Conservation (phyloP, 2,888 invertebrate species). For the Smittia sp. region DNA sequence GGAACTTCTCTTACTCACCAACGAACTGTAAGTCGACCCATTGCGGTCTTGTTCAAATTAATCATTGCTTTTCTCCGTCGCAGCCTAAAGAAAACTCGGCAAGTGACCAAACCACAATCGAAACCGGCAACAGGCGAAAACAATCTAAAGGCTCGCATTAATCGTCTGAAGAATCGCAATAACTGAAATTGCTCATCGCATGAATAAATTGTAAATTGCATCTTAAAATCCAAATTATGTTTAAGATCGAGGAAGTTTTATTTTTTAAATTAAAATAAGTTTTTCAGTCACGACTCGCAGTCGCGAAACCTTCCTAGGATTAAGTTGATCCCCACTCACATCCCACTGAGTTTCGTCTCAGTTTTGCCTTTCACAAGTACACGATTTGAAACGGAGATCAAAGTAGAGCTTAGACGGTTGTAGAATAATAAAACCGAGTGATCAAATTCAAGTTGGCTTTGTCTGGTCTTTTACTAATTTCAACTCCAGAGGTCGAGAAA, state of each 20-base stretch:
- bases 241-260: background rate
- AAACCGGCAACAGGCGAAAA: conserved; percentile 28
- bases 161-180: conserved; percentile 27
- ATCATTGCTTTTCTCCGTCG: background rate
- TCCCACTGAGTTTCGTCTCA: conserved; percentile 1
- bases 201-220: background rate
- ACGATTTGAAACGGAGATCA: background rate
- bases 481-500: too few species aligned
- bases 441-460: too few species aligned
- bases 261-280: too few species aligned
- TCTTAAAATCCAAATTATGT: background rate
- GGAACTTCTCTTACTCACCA: conserved; percentile 78
- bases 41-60: background rate
- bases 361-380: conserved; percentile 28
- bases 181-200: background rate
- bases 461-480: too few species aligned
- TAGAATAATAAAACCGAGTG: too few species aligned
- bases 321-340: too few species aligned
- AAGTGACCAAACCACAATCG: conserved; percentile 34
- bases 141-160: conserved; percentile 34
- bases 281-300: too few species aligned
- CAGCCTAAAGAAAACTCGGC: background rate
- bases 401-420: background rate
- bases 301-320: too few species aligned
- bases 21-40: conserved; percentile 67